Conservation (phyloP, 1,140 invertebrate species). For the Hermatobates lingyangjiaoensis region DNA sequence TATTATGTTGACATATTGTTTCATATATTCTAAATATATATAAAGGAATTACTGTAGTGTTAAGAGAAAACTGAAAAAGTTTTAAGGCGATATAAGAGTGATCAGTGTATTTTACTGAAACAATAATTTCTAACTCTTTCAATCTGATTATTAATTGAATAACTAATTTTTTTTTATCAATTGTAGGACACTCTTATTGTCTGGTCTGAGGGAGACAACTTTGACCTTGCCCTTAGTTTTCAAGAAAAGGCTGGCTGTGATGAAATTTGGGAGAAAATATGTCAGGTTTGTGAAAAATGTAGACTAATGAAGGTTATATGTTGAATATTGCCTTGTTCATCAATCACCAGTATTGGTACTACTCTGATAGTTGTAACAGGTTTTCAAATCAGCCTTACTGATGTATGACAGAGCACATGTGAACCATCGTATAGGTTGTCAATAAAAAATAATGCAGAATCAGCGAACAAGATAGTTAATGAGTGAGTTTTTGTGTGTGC, state of each 20-base stretch:
- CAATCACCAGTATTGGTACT: not conserved
- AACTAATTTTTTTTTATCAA: slow-evolving; percentile 13
- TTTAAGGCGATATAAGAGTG: no score
- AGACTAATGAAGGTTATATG: not conserved
- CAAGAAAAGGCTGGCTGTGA: slow-evolving; percentile 99
- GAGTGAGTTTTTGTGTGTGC: no score
- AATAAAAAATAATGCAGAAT: no score
- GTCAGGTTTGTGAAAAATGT: slow-evolving; percentile 43
- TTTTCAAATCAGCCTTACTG: no score
- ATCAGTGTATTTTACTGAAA: slow-evolving; percentile 1
- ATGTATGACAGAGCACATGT: no score
- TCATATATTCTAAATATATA: no score
- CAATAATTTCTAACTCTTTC: not conserved
- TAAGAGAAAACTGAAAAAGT: no score
- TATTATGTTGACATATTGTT: no score
- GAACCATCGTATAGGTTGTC: no score
- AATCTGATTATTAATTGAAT: not conserved
- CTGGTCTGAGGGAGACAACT: slow-evolving; percentile 99
- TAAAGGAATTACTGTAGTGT: no score
- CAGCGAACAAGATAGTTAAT: no score
- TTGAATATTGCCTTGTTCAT: not conserved
- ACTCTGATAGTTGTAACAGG: no score
- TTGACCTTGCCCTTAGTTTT: slow-evolving; percentile 96
- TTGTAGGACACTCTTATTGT: slow-evolving; percentile 88
- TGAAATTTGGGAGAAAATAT: slow-evolving; percentile 99